A percentile compares a stretch with the other conserved stretches of the same genome.
Evolutionary conservation across 2,888 invertebrate species (phyloP).

Genomic region (Tenodera sinensis): DNA sequence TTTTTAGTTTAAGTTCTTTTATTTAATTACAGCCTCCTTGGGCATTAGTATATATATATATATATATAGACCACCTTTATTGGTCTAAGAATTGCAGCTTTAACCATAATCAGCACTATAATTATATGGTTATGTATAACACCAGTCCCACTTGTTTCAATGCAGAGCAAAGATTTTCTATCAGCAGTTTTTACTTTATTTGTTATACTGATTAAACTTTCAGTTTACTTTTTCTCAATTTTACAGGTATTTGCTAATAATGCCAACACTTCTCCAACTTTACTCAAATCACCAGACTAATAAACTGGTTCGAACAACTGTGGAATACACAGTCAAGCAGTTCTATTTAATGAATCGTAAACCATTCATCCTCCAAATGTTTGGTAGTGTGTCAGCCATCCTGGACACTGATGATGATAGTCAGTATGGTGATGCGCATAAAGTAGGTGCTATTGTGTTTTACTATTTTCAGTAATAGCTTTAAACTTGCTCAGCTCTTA

Average conservation of each 20-base stretch:
- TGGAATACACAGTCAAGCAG: conserved; percentile 97
- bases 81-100: no score
- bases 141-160: no score
- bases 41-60: no score
- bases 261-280: conserved; percentile 94
- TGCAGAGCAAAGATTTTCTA: no score
- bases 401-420: conserved; percentile 87
- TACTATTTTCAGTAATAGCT: neutral
- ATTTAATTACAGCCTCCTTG: no score
- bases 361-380: conserved; percentile 98
- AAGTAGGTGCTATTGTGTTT: conserved; percentile 51
- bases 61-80: no score
- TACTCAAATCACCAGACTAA: conserved; percentile 98
- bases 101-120: no score
- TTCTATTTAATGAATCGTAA: conserved; percentile 97
- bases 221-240: neutral
- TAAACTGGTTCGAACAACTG: conserved; percentile 87
- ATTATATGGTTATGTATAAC: no score
- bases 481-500: neutral
- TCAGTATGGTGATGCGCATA: conserved; percentile 86
- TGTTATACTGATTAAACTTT: no score
- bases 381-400: conserved; percentile 95
- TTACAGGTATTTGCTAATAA: conserved; percentile 84
- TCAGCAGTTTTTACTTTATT: no score
- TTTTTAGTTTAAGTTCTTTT: no score